Conservation (phyloP, 2,888 invertebrate genomes). For the Tenodera sinensis region DNA sequence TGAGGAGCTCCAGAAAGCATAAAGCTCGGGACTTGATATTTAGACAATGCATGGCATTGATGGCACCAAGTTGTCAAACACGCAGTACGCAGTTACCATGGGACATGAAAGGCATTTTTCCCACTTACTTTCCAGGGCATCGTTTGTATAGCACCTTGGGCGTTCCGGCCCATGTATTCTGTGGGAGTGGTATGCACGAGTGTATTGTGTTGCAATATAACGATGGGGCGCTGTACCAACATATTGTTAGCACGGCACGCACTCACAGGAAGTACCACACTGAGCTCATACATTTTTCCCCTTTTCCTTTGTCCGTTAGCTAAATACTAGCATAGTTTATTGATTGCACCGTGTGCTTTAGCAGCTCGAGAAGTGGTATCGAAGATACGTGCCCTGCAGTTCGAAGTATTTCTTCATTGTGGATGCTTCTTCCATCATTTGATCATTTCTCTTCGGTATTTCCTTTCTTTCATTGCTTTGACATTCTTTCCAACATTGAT, state of each 20-base stretch:
- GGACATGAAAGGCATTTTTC: background rate
- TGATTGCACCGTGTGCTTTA: background rate
- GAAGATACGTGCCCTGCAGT: background rate
- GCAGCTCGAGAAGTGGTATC: background rate
- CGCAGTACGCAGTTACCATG: background rate
- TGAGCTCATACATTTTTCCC: background rate
- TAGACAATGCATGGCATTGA: background rate
- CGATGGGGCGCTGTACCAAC: background rate
- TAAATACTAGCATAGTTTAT: background rate
- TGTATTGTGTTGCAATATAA: background rate
- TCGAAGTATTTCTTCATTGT: background rate
- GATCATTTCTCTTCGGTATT: background rate
- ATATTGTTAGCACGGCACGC: background rate
- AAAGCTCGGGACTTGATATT: too few relatives aligned
- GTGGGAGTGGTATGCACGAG: background rate
- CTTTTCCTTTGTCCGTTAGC: too few relatives aligned
- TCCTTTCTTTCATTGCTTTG: background rate
- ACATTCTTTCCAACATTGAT: too few relatives aligned
- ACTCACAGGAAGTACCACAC: background rate
- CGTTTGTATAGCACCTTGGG: background rate
- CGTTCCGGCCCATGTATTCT: background rate
- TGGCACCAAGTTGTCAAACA: background rate
- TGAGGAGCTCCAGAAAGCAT: too few relatives aligned
- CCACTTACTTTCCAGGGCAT: background rate
- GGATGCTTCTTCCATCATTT: background rate